Evolutionary conservation across 2,113 vertebrate genomes (phyloP).

Genomic region (Bufo bufo): DNA sequence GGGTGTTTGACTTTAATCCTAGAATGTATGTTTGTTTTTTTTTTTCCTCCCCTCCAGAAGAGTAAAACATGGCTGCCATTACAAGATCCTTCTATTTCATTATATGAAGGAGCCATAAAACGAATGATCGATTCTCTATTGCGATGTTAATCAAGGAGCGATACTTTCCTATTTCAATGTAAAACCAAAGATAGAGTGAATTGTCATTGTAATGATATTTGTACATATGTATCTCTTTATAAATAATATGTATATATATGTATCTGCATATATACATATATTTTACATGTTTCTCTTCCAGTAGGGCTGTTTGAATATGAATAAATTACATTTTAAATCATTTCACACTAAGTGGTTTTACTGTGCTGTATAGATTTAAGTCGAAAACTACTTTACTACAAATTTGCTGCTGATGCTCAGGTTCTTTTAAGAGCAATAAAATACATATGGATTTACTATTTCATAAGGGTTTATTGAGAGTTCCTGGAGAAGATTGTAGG

Average conservation of each 20-base stretch:
- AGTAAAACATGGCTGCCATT: neutral
- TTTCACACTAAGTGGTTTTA: conserved; percentile 29
- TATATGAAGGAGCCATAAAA: conserved; percentile 33
- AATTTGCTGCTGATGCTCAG: neutral
- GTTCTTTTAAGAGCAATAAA: conserved; percentile 3
- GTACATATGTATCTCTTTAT: conserved; percentile 58
- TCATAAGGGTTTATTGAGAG: neutral
- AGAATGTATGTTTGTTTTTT: conserved; percentile 34
- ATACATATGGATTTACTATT: neutral
- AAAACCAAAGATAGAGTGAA: conserved; percentile 51
- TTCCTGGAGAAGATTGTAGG: neutral
- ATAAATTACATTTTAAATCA: conserved; percentile 45
- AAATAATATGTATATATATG: conserved; percentile 51
- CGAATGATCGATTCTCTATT: neutral
- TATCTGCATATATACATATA: conserved; percentile 56
- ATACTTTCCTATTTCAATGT: conserved; percentile 17
- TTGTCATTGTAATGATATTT: conserved; percentile 52
- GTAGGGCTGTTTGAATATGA: conserved; percentile 48
- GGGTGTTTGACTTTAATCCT: conserved; percentile 36
- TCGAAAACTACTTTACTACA: neutral
- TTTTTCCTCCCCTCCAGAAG: neutral
- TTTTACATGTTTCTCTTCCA: conserved; percentile 46
- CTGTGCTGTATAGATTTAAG: neutral
- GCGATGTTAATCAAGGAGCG: conserved; percentile 20
- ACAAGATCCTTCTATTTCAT: neutral